Conservation (phyloP, 2,113 vertebrate genomes). For the Oreochromis niloticus region DNA sequence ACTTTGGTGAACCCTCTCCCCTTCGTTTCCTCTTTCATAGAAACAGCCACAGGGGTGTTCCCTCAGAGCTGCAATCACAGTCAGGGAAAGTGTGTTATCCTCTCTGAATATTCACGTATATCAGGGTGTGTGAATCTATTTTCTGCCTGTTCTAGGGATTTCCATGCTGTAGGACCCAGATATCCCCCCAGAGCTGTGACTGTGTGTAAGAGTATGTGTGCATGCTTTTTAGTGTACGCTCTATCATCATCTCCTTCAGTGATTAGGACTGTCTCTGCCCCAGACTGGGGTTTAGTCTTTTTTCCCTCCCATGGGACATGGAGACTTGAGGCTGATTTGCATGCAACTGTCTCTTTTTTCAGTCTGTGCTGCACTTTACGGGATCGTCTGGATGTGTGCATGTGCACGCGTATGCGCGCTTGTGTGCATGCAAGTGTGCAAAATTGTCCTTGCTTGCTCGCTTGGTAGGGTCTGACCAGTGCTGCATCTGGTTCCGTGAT, state of each 20-base stretch:
- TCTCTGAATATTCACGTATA: slow-evolving; percentile 32
- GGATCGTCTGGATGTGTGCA: neutral
- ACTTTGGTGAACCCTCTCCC: slow-evolving; percentile 14
- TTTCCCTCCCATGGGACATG: neutral
- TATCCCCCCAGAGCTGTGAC: slow-evolving; percentile 24
- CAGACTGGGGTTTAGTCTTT: neutral
- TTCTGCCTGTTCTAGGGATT: slow-evolving; percentile 37
- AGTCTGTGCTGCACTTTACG: neutral
- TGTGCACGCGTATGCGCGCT: neutral
- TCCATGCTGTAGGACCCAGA: slow-evolving; percentile 34
- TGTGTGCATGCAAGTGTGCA: neutral
- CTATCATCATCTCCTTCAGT: neutral
- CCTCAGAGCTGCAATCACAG: slow-evolving; percentile 36
- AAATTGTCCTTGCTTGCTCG: neutral
- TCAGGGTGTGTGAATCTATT: slow-evolving; percentile 17
- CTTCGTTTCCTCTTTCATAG: neutral
- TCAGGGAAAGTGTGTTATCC: slow-evolving; percentile 33
- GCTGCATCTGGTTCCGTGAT: slow-evolving; percentile 30
- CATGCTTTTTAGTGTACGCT: neutral
- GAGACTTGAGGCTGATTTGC: slow-evolving; percentile 15
- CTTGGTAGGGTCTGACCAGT: slow-evolving; percentile 14
- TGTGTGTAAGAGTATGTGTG: slow-evolving; percentile 14
- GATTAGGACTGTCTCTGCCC: slow-evolving; percentile 4
- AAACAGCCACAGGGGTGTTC: slow-evolving; percentile 42
- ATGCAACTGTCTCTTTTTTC: neutral